Evolutionary conservation across 1,140 invertebrate genomes (phyloP), one percentile per base, ranked within the genome.

Genomic region (Drosophila baimaii): DNA sequence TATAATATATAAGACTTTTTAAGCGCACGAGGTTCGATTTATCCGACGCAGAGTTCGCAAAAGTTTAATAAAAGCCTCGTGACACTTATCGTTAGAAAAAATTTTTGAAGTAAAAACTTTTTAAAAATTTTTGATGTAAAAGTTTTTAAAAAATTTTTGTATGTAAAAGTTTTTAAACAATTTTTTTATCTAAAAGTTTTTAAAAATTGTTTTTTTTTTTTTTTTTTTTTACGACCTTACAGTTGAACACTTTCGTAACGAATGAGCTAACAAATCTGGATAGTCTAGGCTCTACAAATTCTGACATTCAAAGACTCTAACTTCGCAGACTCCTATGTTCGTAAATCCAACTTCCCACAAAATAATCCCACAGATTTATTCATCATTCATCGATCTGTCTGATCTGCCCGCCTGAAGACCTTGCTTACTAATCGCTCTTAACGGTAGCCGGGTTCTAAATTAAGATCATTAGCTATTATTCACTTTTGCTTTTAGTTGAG

Each of bases 401-500:
- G 6, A n/a, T 31, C 58, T 35, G 19, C 13, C 43, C 17, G 51
- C 29, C 29, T 13, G 3, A 31, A 29, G 19, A n/a, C 47, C 12
- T 46, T 21, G 41, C 31, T 23, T 19, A 8, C 41, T 39, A 69
- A 69, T 66, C 54, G n/a, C 46, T 21, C 39, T 77, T 33, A 75
- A 79, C 84, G 73, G 83, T 88, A 89, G 83, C 77, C 73, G 62
- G 57, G 62, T 71, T 74, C 72, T 77, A 74, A 89, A 80, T 80
- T 77, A 89, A 88, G 72, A 89, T 84, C 80, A 81, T 88, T 88
- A 89, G 73, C 80, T 69, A 89, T 83, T 77, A 84, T 84, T 88
- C 83, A 88, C 83, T 88, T 89, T 88, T 88, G 84, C 84, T 88
- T 89, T 88, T 84, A 89, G 59, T 63, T 31, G 21, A 61, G 23